These are phyloP conservation scores for Polydrusus pterygomalis DNA, from an alignment of 2,888 invertebrate genomes.

Conservation along the genomic window DNA sequence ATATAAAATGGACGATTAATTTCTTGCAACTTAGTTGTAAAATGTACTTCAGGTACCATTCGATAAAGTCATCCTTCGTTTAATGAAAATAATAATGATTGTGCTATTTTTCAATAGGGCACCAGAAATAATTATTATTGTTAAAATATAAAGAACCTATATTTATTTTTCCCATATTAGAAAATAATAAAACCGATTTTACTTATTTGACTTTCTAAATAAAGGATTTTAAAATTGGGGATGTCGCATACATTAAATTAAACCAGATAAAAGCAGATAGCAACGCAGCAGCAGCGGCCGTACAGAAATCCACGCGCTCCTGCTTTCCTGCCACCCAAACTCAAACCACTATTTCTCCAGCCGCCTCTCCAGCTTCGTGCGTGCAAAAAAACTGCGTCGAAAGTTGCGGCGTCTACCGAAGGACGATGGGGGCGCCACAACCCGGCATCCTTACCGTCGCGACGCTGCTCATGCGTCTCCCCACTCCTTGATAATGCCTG, in stretches of 20 bases:
- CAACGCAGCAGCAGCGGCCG: conserved; percentile 39
- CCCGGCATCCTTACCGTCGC: conserved; percentile 72
- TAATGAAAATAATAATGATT: too few relatives aligned
- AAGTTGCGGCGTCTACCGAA: conserved; percentile 59
- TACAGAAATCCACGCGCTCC: conserved; percentile 44
- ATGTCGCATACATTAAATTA: conserved; percentile 48
- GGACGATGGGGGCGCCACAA: conserved; percentile 69
- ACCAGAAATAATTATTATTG: too few relatives aligned
- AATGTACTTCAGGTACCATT: too few relatives aligned
- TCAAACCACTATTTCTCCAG: conserved; percentile 55
- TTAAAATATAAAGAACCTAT: too few relatives aligned
- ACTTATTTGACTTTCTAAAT: background rate
- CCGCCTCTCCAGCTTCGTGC: conserved; percentile 58
- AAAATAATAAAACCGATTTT: background rate
- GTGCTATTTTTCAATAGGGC: too few relatives aligned
- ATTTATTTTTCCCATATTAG: too few relatives aligned
- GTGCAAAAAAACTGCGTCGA: conserved; percentile 63
- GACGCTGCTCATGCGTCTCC: conserved; percentile 72
- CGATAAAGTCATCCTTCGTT: too few relatives aligned
- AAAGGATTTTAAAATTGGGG: conserved; percentile 38
- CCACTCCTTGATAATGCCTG: conserved; percentile 72
- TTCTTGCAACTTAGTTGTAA: too few relatives aligned
- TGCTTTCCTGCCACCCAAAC: conserved; percentile 45
- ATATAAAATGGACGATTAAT: too few relatives aligned
- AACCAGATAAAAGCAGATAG: conserved; percentile 47